Percentiles rank a stretch among this genome's conserved stretches.
Evolutionary conservation across 2,888 invertebrate species (phyloP).

Genomic region (Camponotus fellah): DNA sequence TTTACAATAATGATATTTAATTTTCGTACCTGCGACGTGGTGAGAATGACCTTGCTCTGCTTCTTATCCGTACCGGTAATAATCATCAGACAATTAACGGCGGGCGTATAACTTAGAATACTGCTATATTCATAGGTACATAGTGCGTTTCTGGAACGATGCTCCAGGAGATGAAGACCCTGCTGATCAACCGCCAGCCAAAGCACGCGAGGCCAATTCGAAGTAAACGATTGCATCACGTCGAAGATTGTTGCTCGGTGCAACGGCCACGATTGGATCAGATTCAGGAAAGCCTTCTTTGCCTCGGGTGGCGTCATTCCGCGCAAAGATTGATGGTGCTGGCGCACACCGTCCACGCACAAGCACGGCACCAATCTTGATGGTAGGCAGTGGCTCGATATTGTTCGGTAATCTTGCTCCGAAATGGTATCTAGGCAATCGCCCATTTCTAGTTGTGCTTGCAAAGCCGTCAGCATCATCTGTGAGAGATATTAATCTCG

Average conservation of each 20-base stretch:
- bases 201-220: constrained; percentile 96
- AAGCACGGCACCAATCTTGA: constrained; percentile 92
- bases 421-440: constrained; percentile 91
- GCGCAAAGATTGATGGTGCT: constrained; percentile 96
- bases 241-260: constrained; percentile 97
- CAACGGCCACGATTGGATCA: constrained; percentile 97
- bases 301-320: constrained; percentile 95
- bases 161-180: constrained; percentile 96
- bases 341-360: constrained; percentile 94
- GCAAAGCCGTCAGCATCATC: constrained; percentile 97
- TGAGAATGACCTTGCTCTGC: constrained; percentile 97
- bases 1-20: background rate
- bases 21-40: constrained; percentile 93
- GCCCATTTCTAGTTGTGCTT: constrained; percentile 96
- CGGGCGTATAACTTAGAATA: constrained; percentile 96
- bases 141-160: constrained; percentile 94
- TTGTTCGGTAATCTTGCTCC: constrained; percentile 88
- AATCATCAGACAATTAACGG: constrained; percentile 96
- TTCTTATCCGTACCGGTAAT: constrained; percentile 96
- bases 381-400: constrained; percentile 94
- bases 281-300: constrained; percentile 96
- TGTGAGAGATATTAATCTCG: constrained; percentile 82
- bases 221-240: constrained; percentile 98
- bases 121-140: constrained; percentile 97
- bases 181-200: constrained; percentile 98